phyloP scores from a whole-genome alignment of 2,888 invertebrate species.

The Parelbella ahira region DNA sequence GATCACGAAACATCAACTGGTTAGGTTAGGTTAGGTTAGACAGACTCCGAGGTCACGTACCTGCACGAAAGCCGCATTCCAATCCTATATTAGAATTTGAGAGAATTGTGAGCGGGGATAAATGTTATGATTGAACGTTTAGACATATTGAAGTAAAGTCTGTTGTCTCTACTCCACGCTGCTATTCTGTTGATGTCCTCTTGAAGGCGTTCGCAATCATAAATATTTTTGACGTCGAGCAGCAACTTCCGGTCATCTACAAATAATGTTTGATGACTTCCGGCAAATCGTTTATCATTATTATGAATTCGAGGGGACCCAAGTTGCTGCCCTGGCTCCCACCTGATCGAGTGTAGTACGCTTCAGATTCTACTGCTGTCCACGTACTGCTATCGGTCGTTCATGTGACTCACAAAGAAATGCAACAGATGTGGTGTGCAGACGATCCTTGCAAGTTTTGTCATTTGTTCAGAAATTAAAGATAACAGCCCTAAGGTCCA shows the following conservation, averaged over 20 bases:
- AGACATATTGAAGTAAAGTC: conserved; percentile 2
- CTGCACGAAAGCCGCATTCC: neutral
- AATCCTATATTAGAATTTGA: neutral
- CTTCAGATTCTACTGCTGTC: conserved; percentile 12
- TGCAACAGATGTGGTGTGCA: conserved; percentile 8
- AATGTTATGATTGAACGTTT: conserved; percentile 1
- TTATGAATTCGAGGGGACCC: conserved; percentile 17
- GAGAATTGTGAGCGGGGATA: neutral
- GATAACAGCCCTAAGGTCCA: too few species aligned
- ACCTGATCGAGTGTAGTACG: conserved; percentile 19
- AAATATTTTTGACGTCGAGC: neutral
- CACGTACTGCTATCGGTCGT: conserved; percentile 17
- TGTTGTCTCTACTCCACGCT: conserved; percentile 3
- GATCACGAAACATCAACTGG: neutral
- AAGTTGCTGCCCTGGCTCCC: conserved; percentile 24
- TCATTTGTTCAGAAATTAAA: too few species aligned
- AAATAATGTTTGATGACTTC: conserved; percentile 2
- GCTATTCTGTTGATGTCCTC: neutral
- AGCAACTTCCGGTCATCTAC: conserved; percentile 1
- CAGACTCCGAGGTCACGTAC: neutral
- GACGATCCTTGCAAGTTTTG: neutral
- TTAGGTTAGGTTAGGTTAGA: neutral
- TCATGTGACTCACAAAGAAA: conserved; percentile 20
- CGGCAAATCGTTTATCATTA: conserved; percentile 21
- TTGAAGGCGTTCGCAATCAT: neutral